Evolutionary conservation across 2,113 vertebrate genomes (phyloP), one percentile per base, ranked within the genome.

Genomic region (Callorhinus ursinus): DNA sequence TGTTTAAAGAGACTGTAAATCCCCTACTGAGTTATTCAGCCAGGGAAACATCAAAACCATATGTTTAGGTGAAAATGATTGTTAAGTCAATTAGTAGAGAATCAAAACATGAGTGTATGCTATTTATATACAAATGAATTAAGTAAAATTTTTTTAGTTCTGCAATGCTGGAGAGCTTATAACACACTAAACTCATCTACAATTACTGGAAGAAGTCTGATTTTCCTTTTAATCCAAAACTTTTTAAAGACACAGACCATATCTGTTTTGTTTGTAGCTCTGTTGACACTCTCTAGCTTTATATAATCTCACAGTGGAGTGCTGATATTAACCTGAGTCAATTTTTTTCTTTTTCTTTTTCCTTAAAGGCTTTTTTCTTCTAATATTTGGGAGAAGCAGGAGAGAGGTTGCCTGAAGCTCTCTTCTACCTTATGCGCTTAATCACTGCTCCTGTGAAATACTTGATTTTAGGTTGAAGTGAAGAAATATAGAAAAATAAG

Each of bases 81-180:
- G 53, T 76, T 42, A 89, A 92, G 16, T 92, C 28, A 92, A 18
- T 96, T 94, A 91, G 24, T 33, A 36, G 18, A 77, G 26, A 87
- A 71, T 83, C 36, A 80, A 96, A 86, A 74, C 74, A 80, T 87
- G 69, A 28, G 8, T 33, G 1, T 21, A 10, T 88, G 28, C 9
- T 93, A 51, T 89, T 77, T 95, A n/a, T 85, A 77, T 15, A 9
- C 26, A 91, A 28, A 46, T 57, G 69, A 63, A 72, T 92, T 71
- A 89, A 71, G 18, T 51, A 85, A 42, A 65, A 33, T 57, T 86
- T 12, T 36, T 79, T 55, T 83, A 11, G 82, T 55, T 79, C 84
- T 92, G 7, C 1, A 53, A 65, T 74, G 26, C 16, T 65, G 21
- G n/a, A 93, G 42, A 88, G 13, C 6, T 65, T 76, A 8, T 46